Conservation (phyloP, 2,797 vertebrate species). For the Periparus ater region DNA sequence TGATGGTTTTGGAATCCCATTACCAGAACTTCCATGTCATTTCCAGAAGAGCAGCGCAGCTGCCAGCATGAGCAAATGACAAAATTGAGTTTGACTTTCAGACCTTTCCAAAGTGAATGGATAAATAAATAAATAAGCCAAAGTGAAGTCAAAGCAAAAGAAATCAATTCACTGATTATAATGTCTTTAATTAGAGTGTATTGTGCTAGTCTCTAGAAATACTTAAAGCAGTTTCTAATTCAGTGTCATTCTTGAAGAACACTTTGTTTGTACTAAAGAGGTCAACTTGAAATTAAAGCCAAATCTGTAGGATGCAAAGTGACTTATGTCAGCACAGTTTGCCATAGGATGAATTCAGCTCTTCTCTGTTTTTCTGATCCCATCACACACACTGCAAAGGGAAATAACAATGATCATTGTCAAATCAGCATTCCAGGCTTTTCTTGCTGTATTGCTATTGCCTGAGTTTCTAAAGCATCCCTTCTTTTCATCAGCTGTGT, state of each 20-base stretch:
- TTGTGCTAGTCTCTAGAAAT: neutral
- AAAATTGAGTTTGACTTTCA: slow-evolving; percentile 31
- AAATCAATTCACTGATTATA: neutral
- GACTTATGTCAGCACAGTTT: neutral
- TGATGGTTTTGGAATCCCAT: slow-evolving; percentile 38
- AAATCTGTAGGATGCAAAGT: neutral
- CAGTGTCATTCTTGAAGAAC: neutral
- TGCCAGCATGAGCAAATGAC: slow-evolving; percentile 35
- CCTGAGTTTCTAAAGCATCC: slow-evolving; percentile 2
- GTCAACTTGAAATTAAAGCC: neutral
- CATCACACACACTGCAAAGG: neutral
- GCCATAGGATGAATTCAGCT: neutral
- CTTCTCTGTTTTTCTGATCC: neutral
- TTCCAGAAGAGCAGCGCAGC: slow-evolving; percentile 28
- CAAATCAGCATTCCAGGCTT: neutral
- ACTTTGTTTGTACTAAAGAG: neutral
- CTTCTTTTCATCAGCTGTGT: neutral
- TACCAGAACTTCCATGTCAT: neutral
- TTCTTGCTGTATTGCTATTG: neutral
- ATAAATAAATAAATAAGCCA: slow-evolving; percentile 17
- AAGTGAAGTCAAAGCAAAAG: slow-evolving; percentile 9
- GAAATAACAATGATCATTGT: neutral
- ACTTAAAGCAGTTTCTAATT: neutral
- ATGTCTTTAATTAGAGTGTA: neutral
- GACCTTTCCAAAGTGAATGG: neutral